A percentile compares a stretch with the other conserved stretches of the same genome.
Evolutionary conservation across 2,888 invertebrate genomes (phyloP).

Genomic region (Drosophila diplacantha): DNA sequence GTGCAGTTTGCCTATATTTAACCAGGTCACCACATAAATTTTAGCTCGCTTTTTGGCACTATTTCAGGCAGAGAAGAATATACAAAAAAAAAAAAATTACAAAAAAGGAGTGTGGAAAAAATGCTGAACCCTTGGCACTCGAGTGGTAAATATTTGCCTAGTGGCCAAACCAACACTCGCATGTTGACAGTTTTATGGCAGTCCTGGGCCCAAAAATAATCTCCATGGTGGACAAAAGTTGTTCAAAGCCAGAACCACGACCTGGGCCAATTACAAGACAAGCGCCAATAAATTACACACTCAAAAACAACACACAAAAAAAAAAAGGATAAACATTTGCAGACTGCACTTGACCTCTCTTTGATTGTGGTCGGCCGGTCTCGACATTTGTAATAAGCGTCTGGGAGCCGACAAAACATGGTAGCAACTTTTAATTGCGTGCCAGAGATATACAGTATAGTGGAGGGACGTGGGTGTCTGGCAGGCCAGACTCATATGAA

Average conservation of each 20-base stretch:
- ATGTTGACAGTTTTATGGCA: constrained; percentile 56
- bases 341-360: constrained; percentile 63
- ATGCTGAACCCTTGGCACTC: constrained; percentile 20
- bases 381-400: constrained; percentile 64
- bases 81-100: background rate
- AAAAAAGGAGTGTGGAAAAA: constrained; percentile 12
- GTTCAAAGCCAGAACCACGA: constrained; percentile 27
- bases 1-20: constrained; percentile 20
- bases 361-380: constrained; percentile 56
- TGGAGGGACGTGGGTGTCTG: constrained; percentile 16
- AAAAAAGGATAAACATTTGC: constrained; percentile 12
- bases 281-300: constrained; percentile 49
- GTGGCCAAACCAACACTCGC: constrained; percentile 22
- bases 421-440: constrained; percentile 65
- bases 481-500: constrained; percentile 39
- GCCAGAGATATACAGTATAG: constrained; percentile 33
- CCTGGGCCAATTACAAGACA: constrained; percentile 51
- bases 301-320: constrained; percentile 3
- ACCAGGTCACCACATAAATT: constrained; percentile 63
- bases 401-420: constrained; percentile 46
- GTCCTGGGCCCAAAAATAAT: constrained; percentile 14
- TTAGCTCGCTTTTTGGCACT: constrained; percentile 41
- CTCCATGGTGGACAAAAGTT: constrained; percentile 15
- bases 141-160: constrained; percentile 53
- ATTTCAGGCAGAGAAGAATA: constrained; percentile 7